phyloP scores from a whole-genome alignment of 2,888 invertebrate species.

The Oscheius myriophilus region DNA sequence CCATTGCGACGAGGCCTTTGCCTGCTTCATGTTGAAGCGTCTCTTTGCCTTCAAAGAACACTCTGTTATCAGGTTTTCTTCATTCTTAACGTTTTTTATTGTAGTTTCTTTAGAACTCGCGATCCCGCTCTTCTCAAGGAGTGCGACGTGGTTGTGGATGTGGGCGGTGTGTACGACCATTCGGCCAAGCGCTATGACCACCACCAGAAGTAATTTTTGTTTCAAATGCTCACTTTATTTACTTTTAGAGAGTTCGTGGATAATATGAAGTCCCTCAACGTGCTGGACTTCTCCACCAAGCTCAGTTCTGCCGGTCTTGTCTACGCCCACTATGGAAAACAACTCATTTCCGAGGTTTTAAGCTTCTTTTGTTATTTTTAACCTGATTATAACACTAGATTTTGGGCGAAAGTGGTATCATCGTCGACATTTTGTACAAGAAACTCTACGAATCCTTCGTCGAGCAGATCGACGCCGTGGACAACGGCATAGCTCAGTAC shows the following conservation, averaged over 20 bases:
- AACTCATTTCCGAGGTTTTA: constrained; percentile 76
- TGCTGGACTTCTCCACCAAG: constrained; percentile 75
- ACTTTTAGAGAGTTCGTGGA: constrained; percentile 72
- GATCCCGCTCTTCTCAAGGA: constrained; percentile 77
- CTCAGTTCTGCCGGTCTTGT: constrained; percentile 91
- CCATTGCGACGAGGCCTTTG: constrained; percentile 94
- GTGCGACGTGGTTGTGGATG: constrained; percentile 94
- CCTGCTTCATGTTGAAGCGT: constrained; percentile 87
- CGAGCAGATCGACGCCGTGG: constrained; percentile 93
- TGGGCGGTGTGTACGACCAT: constrained; percentile 87
- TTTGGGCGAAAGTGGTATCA: constrained; percentile 10
- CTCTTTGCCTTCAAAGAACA: constrained; percentile 85
- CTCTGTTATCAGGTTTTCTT: constrained; percentile 80
- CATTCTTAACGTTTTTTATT: too few relatives aligned
- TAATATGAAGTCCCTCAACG: constrained; percentile 69
- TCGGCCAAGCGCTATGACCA: constrained; percentile 86
- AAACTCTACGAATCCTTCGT: constrained; percentile 86
- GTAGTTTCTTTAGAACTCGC: constrained; percentile 75
- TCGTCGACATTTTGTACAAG: constrained; percentile 71
- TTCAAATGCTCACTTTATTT: not conserved
- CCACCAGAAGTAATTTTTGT: constrained; percentile 80
- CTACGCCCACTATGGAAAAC: constrained; percentile 87
- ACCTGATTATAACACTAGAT: not conserved
- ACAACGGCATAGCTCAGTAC: constrained; percentile 85
- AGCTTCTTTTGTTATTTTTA: not conserved